phyloP scores from a whole-genome alignment of 2,888 invertebrate species.

The Diabrotica balteata region DNA sequence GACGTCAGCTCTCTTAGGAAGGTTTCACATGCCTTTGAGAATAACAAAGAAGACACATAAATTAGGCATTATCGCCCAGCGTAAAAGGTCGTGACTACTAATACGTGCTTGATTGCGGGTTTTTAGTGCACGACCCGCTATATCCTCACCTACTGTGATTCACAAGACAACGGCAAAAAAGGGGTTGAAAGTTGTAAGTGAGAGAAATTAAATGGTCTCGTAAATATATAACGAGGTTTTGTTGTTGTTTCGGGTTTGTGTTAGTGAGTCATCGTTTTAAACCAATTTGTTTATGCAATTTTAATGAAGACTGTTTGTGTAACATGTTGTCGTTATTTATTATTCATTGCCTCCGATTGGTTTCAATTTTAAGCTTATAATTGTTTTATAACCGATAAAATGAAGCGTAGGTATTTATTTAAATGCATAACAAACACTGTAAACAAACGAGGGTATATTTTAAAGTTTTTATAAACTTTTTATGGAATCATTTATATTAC shows the following conservation, averaged over 20 bases:
- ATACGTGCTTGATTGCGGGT: slow-evolving; percentile 40
- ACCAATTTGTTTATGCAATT: no score
- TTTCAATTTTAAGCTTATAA: no score
- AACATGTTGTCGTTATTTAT: no score
- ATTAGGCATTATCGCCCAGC: slow-evolving; percentile 50
- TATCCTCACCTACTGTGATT: slow-evolving; percentile 16
- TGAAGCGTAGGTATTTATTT: no score
- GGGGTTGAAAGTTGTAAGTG: slow-evolving; percentile 3
- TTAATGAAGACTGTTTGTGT: no score
- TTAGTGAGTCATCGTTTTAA: no score
- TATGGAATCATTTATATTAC: no score
- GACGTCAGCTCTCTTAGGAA: slow-evolving; percentile 50
- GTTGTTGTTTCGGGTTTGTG: slow-evolving; percentile 1
- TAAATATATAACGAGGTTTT: slow-evolving; percentile 23
- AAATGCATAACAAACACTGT: no score
- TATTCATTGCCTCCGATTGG: no score
- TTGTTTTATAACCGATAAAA: no score
- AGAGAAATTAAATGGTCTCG: slow-evolving; percentile 20
- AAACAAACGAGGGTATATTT: no score
- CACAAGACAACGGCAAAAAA: slow-evolving; percentile 15
- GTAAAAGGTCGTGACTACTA: slow-evolving; percentile 43
- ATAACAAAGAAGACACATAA: slow-evolving; percentile 52
- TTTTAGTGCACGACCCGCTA: slow-evolving; percentile 17
- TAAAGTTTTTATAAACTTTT: no score
- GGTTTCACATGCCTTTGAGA: slow-evolving; percentile 50